Base-by-base conservation (phyloP, 1,140 invertebrate species). In the Drosophila lacteicornis region DNA sequence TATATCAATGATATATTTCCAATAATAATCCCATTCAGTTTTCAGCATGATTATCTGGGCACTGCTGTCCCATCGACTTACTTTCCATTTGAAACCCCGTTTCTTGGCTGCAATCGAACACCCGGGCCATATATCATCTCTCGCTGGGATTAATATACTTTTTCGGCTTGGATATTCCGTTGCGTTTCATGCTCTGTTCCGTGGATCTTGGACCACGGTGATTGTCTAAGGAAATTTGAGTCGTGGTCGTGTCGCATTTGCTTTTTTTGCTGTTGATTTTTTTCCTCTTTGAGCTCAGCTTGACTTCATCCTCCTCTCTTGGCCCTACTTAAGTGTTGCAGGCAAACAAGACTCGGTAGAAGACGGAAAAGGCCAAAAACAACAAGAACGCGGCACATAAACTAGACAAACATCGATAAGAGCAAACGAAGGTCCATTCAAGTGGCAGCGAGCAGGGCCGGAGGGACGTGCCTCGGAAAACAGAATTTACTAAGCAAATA, bases 161-260 rank as follows among this genome's bases (percentile, higher is more conserved):
- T 73, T 51, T 47, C 59, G 56, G 40, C 19, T 50, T 25, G 30
- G 17, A n/a, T 46, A 27, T 27, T 45, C 27, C 38, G n/a, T 38
- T 56, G 42, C 49, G 40, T 53, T 42, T 27, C 6, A 36, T 38
- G 30, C 65, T 51, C 43, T 11, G 12, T 22, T 36, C 27, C 25
- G 22, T 25, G 45, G 43, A 15, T 68, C 60, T 60, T n/a, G 38
- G 55, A 67, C 55, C 51, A 63, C 76, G 43, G 71, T 55, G 69
- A 60, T 55, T 60, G 60, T 59, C 50, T 51, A 46, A 63, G 60
- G 83, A 83, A 82, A 86, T 69, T 79, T 43, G 74, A 77, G 74
- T 78, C 56, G 56, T 77, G 47, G 53, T 50, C 53, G 69, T 71
- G 53, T 71, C 55, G 67, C 68, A 70, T 67, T 69, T 45, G 40